A percentile compares a stretch with the other conserved stretches of the same genome.
Evolutionary conservation across 2,797 vertebrate genomes (phyloP).

Genomic region (Rhinella marina): DNA sequence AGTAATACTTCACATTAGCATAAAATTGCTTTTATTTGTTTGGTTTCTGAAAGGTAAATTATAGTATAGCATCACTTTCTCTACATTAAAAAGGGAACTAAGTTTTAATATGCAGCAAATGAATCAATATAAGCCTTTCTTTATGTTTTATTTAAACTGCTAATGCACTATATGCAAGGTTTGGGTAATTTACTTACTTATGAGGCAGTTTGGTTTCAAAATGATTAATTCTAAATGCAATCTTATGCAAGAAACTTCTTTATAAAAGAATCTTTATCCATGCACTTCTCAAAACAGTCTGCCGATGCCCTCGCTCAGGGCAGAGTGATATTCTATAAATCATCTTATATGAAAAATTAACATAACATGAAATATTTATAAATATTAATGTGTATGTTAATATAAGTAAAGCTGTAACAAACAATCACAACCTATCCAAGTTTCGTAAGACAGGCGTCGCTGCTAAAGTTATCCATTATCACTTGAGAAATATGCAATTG

Average conservation of each 20-base stretch:
- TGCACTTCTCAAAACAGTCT: slow-evolving; percentile 71
- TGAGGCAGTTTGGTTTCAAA: slow-evolving; percentile 73
- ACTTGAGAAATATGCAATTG: slow-evolving; percentile 76
- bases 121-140: slow-evolving; percentile 68
- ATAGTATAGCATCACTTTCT: slow-evolving; percentile 63
- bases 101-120: slow-evolving; percentile 67
- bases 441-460: slow-evolving; percentile 79
- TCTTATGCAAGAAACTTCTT: slow-evolving; percentile 70
- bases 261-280: slow-evolving; percentile 74
- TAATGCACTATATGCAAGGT: slow-evolving; percentile 76
- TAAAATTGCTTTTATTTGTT: slow-evolving; percentile 55
- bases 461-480: slow-evolving; percentile 86
- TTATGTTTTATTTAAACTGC: slow-evolving; percentile 81
- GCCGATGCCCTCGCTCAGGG: slow-evolving; percentile 80
- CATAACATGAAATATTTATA: slow-evolving; percentile 86
- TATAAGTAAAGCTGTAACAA: slow-evolving; percentile 85
- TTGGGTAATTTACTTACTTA: slow-evolving; percentile 78
- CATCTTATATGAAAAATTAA: slow-evolving; percentile 86
- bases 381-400: slow-evolving; percentile 88
- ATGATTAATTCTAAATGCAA: slow-evolving; percentile 72
- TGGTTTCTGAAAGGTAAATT: slow-evolving; percentile 64
- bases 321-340: slow-evolving; percentile 79
- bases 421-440: slow-evolving; percentile 84
- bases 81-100: slow-evolving; percentile 64
- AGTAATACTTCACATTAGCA: slow-evolving; percentile 51